phyloP scores from a whole-genome alignment of 2,113 vertebrate species.

The Daubentonia madagascariensis region DNA sequence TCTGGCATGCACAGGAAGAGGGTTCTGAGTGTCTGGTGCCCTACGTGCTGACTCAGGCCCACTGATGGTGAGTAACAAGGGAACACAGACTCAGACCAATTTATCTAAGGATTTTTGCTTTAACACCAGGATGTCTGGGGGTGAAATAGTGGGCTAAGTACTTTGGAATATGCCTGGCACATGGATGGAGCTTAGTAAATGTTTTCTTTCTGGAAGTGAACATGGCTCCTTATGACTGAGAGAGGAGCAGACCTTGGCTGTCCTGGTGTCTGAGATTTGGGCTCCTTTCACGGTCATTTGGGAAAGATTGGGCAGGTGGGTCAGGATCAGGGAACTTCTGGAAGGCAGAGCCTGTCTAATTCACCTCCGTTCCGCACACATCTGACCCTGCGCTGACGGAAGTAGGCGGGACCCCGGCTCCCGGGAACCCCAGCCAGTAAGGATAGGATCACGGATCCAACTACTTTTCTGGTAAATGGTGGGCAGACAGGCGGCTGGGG shows the following conservation, averaged over 20 bases:
- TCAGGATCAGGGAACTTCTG: background rate
- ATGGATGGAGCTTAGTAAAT: background rate
- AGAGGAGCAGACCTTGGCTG: background rate
- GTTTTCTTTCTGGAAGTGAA: background rate
- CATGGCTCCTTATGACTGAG: too few species aligned
- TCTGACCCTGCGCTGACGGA: rapidly evolving
- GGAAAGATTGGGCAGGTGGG: background rate
- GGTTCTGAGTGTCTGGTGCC: too few species aligned
- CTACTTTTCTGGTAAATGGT: background rate
- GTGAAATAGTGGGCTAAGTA: background rate
- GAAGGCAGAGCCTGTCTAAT: background rate
- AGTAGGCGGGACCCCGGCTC: background rate
- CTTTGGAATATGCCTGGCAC: background rate
- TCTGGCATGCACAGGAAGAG: background rate
- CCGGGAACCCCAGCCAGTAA: rapidly evolving
- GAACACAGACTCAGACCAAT: rapidly evolving
- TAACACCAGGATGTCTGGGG: background rate
- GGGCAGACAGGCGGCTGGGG: background rate
- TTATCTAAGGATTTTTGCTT: background rate
- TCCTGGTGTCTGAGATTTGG: background rate
- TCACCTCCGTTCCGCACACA: background rate
- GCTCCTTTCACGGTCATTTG: background rate
- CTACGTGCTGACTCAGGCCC: too few species aligned
- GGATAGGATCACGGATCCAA: too few species aligned
- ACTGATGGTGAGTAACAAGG: too few species aligned